Evolutionary conservation across 2,888 invertebrate genomes (phyloP).

Genomic region (Temnothorax ravouxi): DNA sequence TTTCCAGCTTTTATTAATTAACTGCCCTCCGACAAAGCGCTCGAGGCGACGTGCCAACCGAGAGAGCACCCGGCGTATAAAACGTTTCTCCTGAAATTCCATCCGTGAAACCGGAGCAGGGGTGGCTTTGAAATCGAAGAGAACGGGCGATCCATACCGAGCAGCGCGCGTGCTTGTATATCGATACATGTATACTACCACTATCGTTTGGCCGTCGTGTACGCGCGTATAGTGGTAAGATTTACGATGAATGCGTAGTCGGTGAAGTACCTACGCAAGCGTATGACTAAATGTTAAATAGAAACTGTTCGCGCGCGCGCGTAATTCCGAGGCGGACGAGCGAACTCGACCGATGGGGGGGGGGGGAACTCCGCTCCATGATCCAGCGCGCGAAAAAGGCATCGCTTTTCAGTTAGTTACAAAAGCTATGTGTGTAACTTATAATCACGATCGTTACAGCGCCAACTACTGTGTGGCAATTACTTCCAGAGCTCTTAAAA

Average conservation of each 20-base stretch:
- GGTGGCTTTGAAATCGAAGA: slow-evolving; percentile 55
- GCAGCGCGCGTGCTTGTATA: slow-evolving; percentile 36
- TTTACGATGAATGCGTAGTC: slow-evolving; percentile 51
- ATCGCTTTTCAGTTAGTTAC: slow-evolving; percentile 22
- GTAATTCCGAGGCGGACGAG: slow-evolving; percentile 6
- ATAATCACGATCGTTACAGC: slow-evolving; percentile 20
- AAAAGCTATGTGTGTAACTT: slow-evolving; percentile 25
- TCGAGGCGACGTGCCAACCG: slow-evolving; percentile 73
- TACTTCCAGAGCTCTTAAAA: not conserved
- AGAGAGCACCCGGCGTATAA: slow-evolving; percentile 63
- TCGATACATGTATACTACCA: slow-evolving; percentile 35
- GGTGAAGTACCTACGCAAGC: not conserved
- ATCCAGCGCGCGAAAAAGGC: slow-evolving; percentile 34
- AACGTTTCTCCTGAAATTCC: slow-evolving; percentile 76
- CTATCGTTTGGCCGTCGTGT: not conserved
- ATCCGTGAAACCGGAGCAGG: slow-evolving; percentile 61
- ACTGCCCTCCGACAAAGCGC: slow-evolving; percentile 76
- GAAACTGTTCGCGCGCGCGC: slow-evolving; percentile 22
- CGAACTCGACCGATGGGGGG: not conserved
- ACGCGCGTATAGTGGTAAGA: slow-evolving; percentile 28
- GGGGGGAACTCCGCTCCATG: not conserved
- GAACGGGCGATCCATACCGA: slow-evolving; percentile 42
- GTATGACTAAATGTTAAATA: slow-evolving; percentile 57
- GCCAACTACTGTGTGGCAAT: slow-evolving; percentile 13
- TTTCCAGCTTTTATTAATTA: slow-evolving; percentile 79